Evolutionary conservation across 2,888 invertebrate genomes (phyloP), one percentile per base, ranked within the genome.

Genomic region (Ormyrus thymus): DNA sequence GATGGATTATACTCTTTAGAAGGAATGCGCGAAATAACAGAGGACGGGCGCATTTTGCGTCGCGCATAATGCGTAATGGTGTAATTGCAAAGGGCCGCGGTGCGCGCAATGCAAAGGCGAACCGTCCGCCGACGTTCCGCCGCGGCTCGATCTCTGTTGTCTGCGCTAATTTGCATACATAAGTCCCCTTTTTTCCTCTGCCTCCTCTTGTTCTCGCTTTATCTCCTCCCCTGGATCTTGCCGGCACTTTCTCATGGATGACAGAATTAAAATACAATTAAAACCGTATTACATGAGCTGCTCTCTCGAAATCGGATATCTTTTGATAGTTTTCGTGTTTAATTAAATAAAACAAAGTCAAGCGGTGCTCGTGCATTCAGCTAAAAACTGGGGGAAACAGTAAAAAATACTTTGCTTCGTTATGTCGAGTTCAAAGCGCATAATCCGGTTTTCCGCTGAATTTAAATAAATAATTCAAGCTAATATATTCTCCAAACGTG

Each of bases 11-110:
- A 51, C 43, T 8, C 58, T 10, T 45, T 29, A 29, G 45, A 73
- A 59, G 59, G 48, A 59, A 59, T 59, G 11, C 48, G n/a, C 48
- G 61, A 75, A 68, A 75, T 75, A 46, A 76, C 68, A 68, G 51
- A 69, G 68, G 51, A 59, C 29, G 53, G 10, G 13, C 11, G n/a
- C n/a, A 50, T 64, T 55, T 46, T 43, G 51, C 59, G 46, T 9
- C n/a, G 56, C 68, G 46, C 11, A 74, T 51, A 69, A 76, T 29
- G 66, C 75, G 56, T 61, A 53, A 72, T 72, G 59, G 51, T 59
- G 53, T 76, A 76, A 76, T 76, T 70, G 70, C 70, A 64, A 64
- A 69, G 65, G 66, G 58, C 69, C 68, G 46, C 50, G 65, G 66
- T 43, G 56, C 68, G 46, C 48, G 61, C 50, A 56, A 9, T 55